phyloP scores from a whole-genome alignment of 2,797 vertebrate genomes.

The Calcarius lapponicus region DNA sequence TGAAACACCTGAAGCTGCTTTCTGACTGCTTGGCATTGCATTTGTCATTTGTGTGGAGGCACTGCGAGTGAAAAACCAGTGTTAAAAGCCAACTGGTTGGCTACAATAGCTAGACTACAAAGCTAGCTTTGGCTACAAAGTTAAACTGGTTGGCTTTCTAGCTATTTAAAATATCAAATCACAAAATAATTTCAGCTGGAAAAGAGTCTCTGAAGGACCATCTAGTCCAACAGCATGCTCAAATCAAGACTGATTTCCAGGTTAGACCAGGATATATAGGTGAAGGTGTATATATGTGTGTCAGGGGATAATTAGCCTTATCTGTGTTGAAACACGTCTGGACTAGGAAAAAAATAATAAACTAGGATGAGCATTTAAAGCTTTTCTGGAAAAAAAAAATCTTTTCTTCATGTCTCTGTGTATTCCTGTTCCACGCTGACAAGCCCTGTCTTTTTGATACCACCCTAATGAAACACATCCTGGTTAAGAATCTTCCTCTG shows the following conservation, averaged over 20 bases:
- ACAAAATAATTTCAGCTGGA: not conserved
- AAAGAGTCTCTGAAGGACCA: not conserved
- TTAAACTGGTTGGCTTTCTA: not conserved
- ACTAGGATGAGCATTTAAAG: not conserved
- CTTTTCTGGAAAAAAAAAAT: not conserved
- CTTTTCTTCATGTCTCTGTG: not conserved
- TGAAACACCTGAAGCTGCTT: not conserved
- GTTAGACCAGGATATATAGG: not conserved
- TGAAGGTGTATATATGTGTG: not conserved
- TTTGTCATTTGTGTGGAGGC: not conserved
- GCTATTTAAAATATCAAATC: not conserved
- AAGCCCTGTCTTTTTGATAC: not conserved
- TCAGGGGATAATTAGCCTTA: not conserved
- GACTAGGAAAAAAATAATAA: not conserved
- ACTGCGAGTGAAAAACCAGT: not conserved
- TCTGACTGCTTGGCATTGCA: not conserved
- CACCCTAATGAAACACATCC: conserved; percentile 43
- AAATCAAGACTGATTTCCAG: not conserved
- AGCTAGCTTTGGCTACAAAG: too few species aligned
- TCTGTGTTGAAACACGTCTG: not conserved
- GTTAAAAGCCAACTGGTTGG: not conserved
- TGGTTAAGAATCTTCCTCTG: not conserved
- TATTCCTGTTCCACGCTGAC: fast-evolving
- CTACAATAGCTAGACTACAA: not conserved
- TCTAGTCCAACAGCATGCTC: not conserved